Evolutionary conservation across 1,140 invertebrate genomes (phyloP).

Genomic region (Diabrotica virgifera): DNA sequence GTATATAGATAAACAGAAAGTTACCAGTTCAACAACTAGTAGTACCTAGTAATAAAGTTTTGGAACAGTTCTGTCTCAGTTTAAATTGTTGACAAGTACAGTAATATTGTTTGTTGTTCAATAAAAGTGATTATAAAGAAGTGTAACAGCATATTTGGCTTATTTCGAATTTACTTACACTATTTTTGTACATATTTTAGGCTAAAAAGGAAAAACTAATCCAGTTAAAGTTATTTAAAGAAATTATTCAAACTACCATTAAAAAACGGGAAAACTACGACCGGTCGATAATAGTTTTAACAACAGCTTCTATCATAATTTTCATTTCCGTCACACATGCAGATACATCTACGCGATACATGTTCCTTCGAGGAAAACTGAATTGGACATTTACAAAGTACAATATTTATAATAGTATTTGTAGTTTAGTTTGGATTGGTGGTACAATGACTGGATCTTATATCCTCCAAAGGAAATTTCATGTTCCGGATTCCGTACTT

Average conservation of each 20-base stretch:
- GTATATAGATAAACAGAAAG: too few relatives aligned
- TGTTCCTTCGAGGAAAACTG: constrained; percentile 63
- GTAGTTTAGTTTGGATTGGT: constrained; percentile 49
- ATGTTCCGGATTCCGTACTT: constrained; percentile 47
- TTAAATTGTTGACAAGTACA: too few relatives aligned
- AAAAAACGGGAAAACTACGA: constrained; percentile 57
- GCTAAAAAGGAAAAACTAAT: too few relatives aligned
- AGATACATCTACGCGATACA: constrained; percentile 53
- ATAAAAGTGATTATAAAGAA: too few relatives aligned
- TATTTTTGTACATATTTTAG: too few relatives aligned
- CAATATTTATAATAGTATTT: constrained; percentile 52
- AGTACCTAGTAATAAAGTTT: too few relatives aligned
- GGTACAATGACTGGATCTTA: constrained; percentile 38
- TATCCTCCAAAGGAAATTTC: constrained; percentile 51
- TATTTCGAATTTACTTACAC: too few relatives aligned
- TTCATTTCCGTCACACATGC: constrained; percentile 19
- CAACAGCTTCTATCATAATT: constrained; percentile 48
- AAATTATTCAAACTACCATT: constrained; percentile 50
- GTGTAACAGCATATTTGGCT: too few relatives aligned
- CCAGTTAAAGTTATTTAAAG: neutral
- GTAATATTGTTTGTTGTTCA: too few relatives aligned
- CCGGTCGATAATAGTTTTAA: constrained; percentile 60
- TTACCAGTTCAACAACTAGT: too few relatives aligned
- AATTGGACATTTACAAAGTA: constrained; percentile 62
- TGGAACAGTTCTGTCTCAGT: too few relatives aligned